Base-by-base conservation (phyloP, 2,888 invertebrate species). In the Camptogramma bilineatum region DNA sequence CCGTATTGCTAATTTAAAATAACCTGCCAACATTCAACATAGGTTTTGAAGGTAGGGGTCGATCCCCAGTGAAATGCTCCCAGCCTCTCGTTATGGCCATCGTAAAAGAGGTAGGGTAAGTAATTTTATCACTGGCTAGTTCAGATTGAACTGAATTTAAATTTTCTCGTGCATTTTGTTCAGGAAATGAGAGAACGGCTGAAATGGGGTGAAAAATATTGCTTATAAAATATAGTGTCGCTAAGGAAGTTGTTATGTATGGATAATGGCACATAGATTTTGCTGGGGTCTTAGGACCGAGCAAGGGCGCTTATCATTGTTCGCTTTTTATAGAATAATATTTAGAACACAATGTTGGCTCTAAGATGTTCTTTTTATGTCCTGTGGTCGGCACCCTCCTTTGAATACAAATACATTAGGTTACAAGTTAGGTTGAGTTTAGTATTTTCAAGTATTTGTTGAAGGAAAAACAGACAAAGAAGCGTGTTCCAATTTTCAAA, bases 91-190 rank as follows among this genome's bases (percentile, higher is more conserved):
- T 70, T 70, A 73, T 68, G 65, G n/a, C 73, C 64, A 66, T 71
- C 70, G 68, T 70, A 70, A 73, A 73, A 70, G 72, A 71, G 69
- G 73, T 57, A 64, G 65, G 69, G 64, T 66, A 60, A 64, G 71
- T 73, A 73, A 73, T 71, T 71, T 73, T 73, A 73, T 71, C 68
- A 58, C 67, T 62, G 46, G 64, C 69, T 71, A 73, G 67, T 71
- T 70, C 69, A 73, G 69, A 73, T 73, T 73, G 70, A 70, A 68
- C 70, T 53, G 64, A 70, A 72, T 72, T 72, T 69, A 72, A 72
- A 72, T 72, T 70, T 69, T 64, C 64, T 62, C 52, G 50, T 67
- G 65, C 60, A 64, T 68, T 68, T 68, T 68, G 59, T 58, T 52
- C 63, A 47, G 60, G 66, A 68, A 69, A 68, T 66, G 62, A 66